phyloP scores from a whole-genome alignment of 2,113 vertebrate genomes.

The Hippopotamus amphibius region DNA sequence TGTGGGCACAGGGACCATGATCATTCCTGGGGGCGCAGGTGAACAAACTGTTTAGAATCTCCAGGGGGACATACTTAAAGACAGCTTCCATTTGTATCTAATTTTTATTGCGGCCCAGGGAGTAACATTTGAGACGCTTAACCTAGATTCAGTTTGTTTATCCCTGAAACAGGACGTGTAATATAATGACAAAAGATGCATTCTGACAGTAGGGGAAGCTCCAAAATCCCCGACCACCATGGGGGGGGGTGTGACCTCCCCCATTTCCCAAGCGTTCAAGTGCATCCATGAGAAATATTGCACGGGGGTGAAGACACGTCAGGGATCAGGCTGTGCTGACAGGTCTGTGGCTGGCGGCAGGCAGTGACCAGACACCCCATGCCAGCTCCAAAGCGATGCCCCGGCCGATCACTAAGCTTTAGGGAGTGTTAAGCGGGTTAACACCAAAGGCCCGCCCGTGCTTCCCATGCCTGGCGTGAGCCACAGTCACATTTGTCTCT shows the following conservation, averaged over 20 bases:
- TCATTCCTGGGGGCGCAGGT: background rate
- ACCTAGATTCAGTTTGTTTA: background rate
- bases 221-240: background rate
- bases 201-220: background rate
- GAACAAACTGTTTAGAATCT: background rate
- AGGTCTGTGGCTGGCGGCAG: background rate
- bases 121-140: background rate
- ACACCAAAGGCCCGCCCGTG: rapidly evolving
- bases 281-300: background rate
- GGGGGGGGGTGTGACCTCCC: rapidly evolving
- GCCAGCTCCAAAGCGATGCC: background rate
- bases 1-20: background rate
- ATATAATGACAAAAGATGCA: background rate
- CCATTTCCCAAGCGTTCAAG: background rate
- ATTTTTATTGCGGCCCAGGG: background rate
- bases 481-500: background rate
- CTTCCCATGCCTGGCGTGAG: rapidly evolving
- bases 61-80: background rate
- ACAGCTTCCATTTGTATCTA: background rate
- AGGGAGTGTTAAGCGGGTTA: rapidly evolving
- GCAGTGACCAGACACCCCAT: background rate
- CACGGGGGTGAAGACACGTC: rapidly evolving
- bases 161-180: background rate
- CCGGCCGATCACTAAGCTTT: rapidly evolving
- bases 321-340: background rate